Evolutionary conservation across 1,140 invertebrate species (phyloP).

Genomic region (Brachystomella parvula): DNA sequence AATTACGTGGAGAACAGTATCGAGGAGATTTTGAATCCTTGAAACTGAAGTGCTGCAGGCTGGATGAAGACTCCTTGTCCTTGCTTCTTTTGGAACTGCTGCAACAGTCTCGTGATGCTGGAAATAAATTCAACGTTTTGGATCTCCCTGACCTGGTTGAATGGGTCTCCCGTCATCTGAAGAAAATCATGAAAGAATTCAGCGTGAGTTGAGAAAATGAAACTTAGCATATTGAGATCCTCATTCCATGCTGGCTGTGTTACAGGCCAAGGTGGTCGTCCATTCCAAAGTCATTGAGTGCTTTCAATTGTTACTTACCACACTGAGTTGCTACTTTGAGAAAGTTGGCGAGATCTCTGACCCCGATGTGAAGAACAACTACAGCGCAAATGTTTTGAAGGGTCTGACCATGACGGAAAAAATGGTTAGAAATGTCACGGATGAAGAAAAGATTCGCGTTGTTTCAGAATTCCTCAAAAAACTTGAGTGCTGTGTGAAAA

Average conservation of each 20-base stretch:
- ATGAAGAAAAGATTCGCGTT: not conserved
- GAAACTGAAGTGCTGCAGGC: not conserved
- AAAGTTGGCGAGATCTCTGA: not conserved
- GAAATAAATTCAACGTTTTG: slow-evolving; percentile 15
- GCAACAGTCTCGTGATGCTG: slow-evolving; percentile 16
- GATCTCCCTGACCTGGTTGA: slow-evolving; percentile 16
- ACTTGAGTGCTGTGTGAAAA: slow-evolving; percentile 3
- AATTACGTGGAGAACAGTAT: not conserved
- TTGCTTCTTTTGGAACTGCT: slow-evolving; percentile 27
- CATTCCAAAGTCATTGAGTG: slow-evolving; percentile 22
- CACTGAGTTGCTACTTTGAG: slow-evolving; percentile 23
- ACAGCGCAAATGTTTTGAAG: not conserved
- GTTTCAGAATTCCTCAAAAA: not conserved
- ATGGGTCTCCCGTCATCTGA: slow-evolving; percentile 23
- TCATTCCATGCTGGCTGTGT: not conserved
- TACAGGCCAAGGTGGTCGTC: no score
- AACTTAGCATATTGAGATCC: not conserved
- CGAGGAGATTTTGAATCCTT: not conserved
- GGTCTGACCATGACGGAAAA: not conserved
- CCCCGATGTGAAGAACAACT: not conserved
- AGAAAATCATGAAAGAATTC: slow-evolving; percentile 8
- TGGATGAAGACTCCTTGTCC: slow-evolving; percentile 23
- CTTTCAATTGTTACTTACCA: slow-evolving; percentile 20
- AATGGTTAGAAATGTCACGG: not conserved
- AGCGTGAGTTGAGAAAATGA: not conserved